Base-by-base conservation (phyloP, 1,140 invertebrate species). In the Notospermus geniculatus region DNA sequence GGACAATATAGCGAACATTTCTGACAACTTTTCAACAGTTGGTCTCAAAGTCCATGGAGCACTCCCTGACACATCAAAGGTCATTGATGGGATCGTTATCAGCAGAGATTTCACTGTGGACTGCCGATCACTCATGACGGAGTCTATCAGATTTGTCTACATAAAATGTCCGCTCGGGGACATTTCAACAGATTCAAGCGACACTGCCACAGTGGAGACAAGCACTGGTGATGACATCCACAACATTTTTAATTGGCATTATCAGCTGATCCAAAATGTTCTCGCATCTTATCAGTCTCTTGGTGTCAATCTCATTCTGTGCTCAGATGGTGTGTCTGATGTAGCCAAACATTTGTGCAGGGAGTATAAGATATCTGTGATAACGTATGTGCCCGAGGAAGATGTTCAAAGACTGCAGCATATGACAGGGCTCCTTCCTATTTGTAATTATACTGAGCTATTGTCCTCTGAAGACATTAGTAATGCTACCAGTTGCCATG, bases 281-380 rank as follows among this genome's bases (percentile, higher is more conserved):
- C 23, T 65, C 2, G 39, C 7, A 13, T 19, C 15, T 19, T 39
- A 58, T 22, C 41, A 22, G n/a, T 4, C 32, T 22, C 30, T 19
- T n/a, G 46, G 29, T 9, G 52, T 65, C 11, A 19, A 46, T n/a
- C 32, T 65, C 2, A 45, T 65, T n/a, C 39, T 65, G 4, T 43
- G 55, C 29, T 36, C 32, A 17, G 56, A 65, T 4, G 45, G 28
- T 39, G 50, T 59, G 2, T 60, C 60, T 0, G 19, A 58, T n/a
- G 58, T 30, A 50, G 59, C 50, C 11, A 17, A 43, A 28, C 32
- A 27, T 19, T 19, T 62, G 22, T 65, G 59, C 41, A 54, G 41
- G 17, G 28, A 57, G 19, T 25, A 52, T 28, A 43, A 57, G 2
- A 65, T 65, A n/a, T 23, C 50, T 22, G 4, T 53, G 4, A 28